Conservation (phyloP, 2,888 invertebrate genomes). For the Rhopalosiphum nymphaeae region DNA sequence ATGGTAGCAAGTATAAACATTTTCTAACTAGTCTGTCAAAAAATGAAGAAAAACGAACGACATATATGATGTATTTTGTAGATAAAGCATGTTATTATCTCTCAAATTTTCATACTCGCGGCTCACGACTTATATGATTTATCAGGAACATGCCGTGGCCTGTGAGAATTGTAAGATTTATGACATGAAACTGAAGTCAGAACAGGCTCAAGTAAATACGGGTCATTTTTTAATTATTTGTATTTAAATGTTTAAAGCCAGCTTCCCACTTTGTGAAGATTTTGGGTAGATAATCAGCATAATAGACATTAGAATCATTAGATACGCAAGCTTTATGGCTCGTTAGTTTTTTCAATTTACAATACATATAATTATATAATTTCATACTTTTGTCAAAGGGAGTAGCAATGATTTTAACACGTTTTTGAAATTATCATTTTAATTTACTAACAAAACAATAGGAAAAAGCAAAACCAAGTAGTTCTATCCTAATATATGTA, state of each 20-base stretch:
- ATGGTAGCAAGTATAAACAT: background rate
- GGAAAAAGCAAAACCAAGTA: background rate
- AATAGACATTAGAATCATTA: no score
- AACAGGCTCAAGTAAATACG: background rate
- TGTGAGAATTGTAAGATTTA: background rate
- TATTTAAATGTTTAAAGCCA: background rate
- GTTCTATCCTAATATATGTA: background rate
- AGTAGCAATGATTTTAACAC: background rate
- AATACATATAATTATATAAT: background rate
- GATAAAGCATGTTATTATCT: background rate
- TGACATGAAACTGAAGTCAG: background rate
- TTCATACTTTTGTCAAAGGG: background rate
- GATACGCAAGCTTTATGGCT: background rate
- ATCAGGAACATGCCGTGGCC: background rate
- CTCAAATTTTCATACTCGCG: background rate
- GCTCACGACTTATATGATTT: background rate
- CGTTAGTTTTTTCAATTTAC: background rate
- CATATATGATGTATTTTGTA: background rate
- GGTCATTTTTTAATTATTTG: background rate
- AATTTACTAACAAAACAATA: background rate
- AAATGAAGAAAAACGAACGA: background rate
- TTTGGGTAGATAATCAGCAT: background rate
- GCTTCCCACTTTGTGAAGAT: background rate
- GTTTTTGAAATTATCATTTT: background rate
- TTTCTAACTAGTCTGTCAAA: background rate